Conservation (phyloP, 2,797 vertebrate species). For the Sebastes ruberrimus region DNA sequence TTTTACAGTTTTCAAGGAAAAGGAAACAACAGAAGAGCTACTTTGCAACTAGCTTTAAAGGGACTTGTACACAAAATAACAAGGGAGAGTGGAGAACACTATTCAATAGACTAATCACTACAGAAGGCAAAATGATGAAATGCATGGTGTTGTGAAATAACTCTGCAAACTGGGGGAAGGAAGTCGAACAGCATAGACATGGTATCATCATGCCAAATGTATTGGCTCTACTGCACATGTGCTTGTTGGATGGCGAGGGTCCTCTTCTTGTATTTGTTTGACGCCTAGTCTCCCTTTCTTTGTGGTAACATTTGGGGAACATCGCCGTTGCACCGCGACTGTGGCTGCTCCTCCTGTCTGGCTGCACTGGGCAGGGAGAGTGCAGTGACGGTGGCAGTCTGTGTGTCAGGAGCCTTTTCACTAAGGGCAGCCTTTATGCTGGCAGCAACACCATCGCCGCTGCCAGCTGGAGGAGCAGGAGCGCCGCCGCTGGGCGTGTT, state of each 20-base stretch:
- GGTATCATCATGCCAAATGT: constrained; percentile 62
- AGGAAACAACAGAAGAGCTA: constrained; percentile 67
- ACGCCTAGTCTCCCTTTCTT: constrained; percentile 78
- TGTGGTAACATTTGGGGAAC: constrained; percentile 77
- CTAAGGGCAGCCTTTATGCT: constrained; percentile 73
- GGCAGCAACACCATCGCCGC: constrained; percentile 66
- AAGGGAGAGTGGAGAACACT: constrained; percentile 53
- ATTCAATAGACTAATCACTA: constrained; percentile 63
- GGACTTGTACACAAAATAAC: constrained; percentile 68
- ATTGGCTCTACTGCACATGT: constrained; percentile 64
- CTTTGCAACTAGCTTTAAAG: constrained; percentile 68
- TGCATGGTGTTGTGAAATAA: constrained; percentile 45
- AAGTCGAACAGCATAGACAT: constrained; percentile 61
- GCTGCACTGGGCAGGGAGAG: constrained; percentile 56
- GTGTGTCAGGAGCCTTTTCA: constrained; percentile 70
- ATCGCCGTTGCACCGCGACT: constrained; percentile 84
- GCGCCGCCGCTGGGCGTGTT: constrained; percentile 63
- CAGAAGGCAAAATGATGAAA: constrained; percentile 64
- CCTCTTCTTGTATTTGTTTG: constrained; percentile 49
- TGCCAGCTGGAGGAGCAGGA: constrained; percentile 67
- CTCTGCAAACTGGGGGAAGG: constrained; percentile 52
- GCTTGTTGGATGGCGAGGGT: constrained; percentile 51
- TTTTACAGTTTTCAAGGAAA: constrained; percentile 56
- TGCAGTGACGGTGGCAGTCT: constrained; percentile 62
- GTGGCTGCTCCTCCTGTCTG: constrained; percentile 71